Evolutionary conservation across 2,113 vertebrate species (phyloP).

Genomic region (Leuciscus idus): DNA sequence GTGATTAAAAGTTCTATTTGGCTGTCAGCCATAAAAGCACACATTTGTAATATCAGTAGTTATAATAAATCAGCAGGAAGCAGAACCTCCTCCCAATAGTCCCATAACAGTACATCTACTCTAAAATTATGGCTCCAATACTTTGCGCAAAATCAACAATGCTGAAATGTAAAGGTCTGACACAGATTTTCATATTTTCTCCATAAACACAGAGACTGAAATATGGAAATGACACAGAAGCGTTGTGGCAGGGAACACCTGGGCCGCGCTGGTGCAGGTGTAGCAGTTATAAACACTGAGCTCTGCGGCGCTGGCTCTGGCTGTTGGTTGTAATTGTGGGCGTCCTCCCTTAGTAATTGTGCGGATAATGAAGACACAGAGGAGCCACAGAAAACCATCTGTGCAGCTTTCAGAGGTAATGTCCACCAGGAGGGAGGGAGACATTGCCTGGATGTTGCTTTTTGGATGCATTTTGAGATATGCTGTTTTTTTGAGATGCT

Average conservation of each 20-base stretch:
- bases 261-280: constrained; percentile 67
- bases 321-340: constrained; percentile 74
- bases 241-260: constrained; percentile 53
- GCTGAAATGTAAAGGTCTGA: not conserved
- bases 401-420: constrained; percentile 67
- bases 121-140: not conserved
- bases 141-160: not conserved
- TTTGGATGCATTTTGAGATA: constrained; percentile 19
- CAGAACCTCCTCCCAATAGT: not conserved
- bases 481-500: not conserved
- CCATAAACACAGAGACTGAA: constrained; percentile 45
- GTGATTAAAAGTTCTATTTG: constrained; percentile 12
- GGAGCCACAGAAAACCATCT: constrained; percentile 75
- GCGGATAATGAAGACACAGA: constrained; percentile 79
- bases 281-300: constrained; percentile 72
- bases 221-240: constrained; percentile 47
- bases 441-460: constrained; percentile 18
- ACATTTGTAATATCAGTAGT: constrained; percentile 5
- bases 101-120: not conserved
- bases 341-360: constrained; percentile 78
- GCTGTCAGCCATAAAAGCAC: not conserved
- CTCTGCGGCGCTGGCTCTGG: constrained; percentile 54
- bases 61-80: constrained; percentile 8
- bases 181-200: constrained; percentile 2
- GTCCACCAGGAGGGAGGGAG: constrained; percentile 57